phyloP scores from a whole-genome alignment of 2,888 invertebrate genomes.

The Caenorhabditis panamensis region DNA sequence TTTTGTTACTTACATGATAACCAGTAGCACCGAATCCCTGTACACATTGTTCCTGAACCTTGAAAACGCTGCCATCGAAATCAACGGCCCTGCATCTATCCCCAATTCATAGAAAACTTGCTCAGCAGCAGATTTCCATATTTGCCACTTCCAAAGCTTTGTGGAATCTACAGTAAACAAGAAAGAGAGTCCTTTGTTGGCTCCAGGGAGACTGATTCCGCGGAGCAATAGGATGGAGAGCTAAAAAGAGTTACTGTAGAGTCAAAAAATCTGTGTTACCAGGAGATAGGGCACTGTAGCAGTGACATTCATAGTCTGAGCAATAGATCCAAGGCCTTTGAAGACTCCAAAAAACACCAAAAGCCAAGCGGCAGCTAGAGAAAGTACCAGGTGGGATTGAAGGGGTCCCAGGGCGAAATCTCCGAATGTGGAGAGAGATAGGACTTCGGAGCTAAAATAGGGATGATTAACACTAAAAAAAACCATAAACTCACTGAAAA shows the following conservation, averaged over 20 bases:
- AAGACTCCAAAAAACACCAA: constrained; percentile 95
- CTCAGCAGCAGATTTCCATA: constrained; percentile 82
- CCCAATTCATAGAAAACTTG: constrained; percentile 83
- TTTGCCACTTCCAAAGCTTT: constrained; percentile 77
- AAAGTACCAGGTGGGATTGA: constrained; percentile 92
- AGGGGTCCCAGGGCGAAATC: constrained; percentile 82
- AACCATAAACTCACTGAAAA: constrained; percentile 74
- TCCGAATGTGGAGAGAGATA: constrained; percentile 84
- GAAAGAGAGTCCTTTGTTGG: constrained; percentile 75
- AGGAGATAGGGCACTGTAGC: constrained; percentile 79
- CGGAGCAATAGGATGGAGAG: constrained; percentile 77
- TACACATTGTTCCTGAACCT: constrained; percentile 80
- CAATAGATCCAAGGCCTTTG: constrained; percentile 85
- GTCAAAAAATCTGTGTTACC: constrained; percentile 35
- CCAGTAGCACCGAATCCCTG: constrained; percentile 76
- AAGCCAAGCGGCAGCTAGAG: constrained; percentile 93
- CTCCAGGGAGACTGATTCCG: constrained; percentile 78
- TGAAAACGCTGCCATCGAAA: constrained; percentile 79
- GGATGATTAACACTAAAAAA: neutral
- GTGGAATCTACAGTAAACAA: constrained; percentile 67
- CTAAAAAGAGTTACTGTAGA: constrained; percentile 52
- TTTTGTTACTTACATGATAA: constrained; percentile 68
- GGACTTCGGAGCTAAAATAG: constrained; percentile 72
- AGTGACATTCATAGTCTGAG: constrained; percentile 77
- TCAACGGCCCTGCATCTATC: constrained; percentile 80